A percentile compares a stretch with the other conserved stretches of the same genome.
These are phyloP conservation scores for Hydrotaea diabolus DNA, from an alignment of 2,888 invertebrate genomes.

Conservation along the genomic window DNA sequence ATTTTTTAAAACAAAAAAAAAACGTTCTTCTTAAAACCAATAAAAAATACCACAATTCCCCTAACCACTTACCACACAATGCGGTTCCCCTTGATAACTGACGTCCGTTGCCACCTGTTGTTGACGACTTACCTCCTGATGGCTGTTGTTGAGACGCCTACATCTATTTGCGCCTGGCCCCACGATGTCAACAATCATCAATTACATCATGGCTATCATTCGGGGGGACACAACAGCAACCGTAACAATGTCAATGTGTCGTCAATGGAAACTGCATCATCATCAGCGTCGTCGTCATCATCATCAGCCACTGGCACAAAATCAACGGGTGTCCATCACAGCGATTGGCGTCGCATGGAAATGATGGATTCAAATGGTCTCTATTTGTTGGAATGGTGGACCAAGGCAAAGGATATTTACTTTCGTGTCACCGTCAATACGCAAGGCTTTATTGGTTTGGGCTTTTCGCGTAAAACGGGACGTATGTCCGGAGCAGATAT, in stretches of 20 bases:
- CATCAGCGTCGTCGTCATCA: conserved; percentile 16
- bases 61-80: neutral
- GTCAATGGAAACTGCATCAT: conserved; percentile 13
- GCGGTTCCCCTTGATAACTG: neutral
- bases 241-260: too few species aligned
- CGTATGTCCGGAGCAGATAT: conserved; percentile 92
- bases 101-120: neutral
- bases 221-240: conserved; percentile 4
- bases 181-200: conserved; percentile 52
- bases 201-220: conserved; percentile 44
- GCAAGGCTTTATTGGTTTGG: conserved; percentile 92
- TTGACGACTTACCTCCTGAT: conserved; percentile 26
- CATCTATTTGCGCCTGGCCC: conserved; percentile 44
- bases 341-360: conserved; percentile 79
- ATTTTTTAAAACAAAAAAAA: conserved; percentile 7
- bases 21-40: conserved; percentile 4
- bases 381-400: conserved; percentile 86
- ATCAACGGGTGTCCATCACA: conserved; percentile 71
- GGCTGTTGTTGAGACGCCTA: neutral
- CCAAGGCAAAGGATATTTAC: conserved; percentile 87
- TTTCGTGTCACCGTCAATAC: conserved; percentile 91
- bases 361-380: conserved; percentile 80
- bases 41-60: neutral
- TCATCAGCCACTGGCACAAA: neutral
- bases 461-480: conserved; percentile 89